Percentiles rank a stretch among this genome's conserved stretches.
phyloP scores from a whole-genome alignment of 2,888 invertebrate species.

The Cryptops parisi region DNA sequence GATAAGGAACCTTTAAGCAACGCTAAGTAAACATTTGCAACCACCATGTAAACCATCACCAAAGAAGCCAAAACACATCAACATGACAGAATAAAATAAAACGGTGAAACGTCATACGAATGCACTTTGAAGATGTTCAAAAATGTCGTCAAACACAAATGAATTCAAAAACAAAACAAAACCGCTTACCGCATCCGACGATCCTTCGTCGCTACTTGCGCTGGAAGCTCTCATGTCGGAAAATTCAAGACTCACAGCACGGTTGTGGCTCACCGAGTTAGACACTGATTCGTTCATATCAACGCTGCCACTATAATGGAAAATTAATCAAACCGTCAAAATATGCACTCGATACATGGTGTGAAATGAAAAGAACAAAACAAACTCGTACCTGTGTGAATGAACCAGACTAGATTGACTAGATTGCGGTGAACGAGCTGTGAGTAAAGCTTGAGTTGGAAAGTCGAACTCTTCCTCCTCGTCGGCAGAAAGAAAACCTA shows the following conservation, averaged over 20 bases:
- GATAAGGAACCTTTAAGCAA: no score
- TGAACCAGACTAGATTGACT: constrained; percentile 53
- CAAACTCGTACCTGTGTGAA: constrained; percentile 51
- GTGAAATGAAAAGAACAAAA: no score
- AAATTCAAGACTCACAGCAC: constrained; percentile 44
- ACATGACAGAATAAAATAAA: no score
- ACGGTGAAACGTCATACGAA: no score
- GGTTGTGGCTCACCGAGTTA: constrained; percentile 37
- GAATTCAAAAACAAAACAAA: no score
- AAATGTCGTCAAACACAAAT: no score
- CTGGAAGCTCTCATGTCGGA: constrained; percentile 48
- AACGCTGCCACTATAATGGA: constrained; percentile 43
- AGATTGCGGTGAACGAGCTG: constrained; percentile 29
- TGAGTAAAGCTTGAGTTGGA: constrained; percentile 17
- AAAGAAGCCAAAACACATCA: no score
- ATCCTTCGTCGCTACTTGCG: constrained; percentile 46
- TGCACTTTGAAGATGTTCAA: no score
- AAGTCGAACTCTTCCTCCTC: constrained; percentile 25
- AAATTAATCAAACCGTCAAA: no score
- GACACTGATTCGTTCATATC: constrained; percentile 48
- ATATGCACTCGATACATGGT: no score
- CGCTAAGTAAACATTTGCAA: no score
- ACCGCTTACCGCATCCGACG: constrained; percentile 27
- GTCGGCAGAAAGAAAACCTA: constrained; percentile 17
- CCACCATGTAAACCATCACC: no score